Evolutionary conservation across 2,113 vertebrate genomes (phyloP).

Genomic region (Dasyprocta punctata): DNA sequence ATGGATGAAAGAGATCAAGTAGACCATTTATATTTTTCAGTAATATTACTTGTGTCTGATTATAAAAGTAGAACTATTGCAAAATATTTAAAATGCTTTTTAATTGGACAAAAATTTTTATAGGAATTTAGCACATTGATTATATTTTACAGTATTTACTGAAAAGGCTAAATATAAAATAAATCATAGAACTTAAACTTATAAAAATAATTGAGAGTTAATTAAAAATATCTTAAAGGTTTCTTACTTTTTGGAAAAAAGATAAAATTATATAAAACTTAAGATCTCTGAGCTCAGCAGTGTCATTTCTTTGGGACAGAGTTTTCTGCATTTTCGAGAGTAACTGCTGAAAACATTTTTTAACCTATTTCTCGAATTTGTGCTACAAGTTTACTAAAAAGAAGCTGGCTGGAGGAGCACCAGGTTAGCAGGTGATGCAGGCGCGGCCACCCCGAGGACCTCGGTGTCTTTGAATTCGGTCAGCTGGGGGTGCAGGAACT

Average conservation of each 20-base stretch:
- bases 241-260: neutral
- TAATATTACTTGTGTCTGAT: neutral
- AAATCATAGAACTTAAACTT: neutral
- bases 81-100: constrained; percentile 15
- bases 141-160: neutral
- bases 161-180: neutral
- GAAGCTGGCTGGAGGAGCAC: neutral
- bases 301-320: neutral
- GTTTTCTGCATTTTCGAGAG: neutral
- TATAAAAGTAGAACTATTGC: neutral
- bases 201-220: neutral
- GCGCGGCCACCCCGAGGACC: neutral
- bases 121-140: neutral
- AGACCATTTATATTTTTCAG: neutral
- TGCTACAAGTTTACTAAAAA: neutral
- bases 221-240: neutral
- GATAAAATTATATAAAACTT: neutral
- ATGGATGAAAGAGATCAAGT: neutral
- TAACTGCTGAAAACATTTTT: neutral
- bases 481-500: too few relatives aligned
- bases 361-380: constrained; percentile 10
- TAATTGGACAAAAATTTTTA: neutral
- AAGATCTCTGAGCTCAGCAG: constrained; percentile 37
- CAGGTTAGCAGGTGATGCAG: neutral
- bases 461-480: neutral